Evolutionary conservation across 2,888 invertebrate species (phyloP), one percentile per base, ranked within the genome.

Genomic region (Rhamnusium bicolor): DNA sequence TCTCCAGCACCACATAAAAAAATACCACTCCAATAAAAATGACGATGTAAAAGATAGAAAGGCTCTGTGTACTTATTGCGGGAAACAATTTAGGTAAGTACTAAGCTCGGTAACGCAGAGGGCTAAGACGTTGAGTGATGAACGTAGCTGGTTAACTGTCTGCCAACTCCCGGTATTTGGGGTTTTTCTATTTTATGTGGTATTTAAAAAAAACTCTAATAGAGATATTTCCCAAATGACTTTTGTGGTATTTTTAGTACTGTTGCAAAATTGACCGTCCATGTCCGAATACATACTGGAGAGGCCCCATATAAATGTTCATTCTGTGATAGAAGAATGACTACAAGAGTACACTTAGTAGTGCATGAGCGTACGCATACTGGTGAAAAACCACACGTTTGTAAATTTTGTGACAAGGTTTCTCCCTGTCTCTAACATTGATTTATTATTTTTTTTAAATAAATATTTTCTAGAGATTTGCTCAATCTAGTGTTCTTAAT

Each of bases 361-460:
- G 78, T 81, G 2, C 86, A 87, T 61, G 84, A 84, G 69, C 76
- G 86, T 8, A 84, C 81, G 2, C 86, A 86, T 70, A 86, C 86
- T 1, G 85, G 85, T 0, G 85, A 85, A 69, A 81, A 80, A 69
- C 86, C 86, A 0, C 82, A 86, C 63, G 76, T 82, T 16, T 87
- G 87, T 73, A 79, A 80, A 53, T 73, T 85, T 40, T 87, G 87
- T 69, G 85, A 85, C 62, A 86, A 85, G 74, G 85, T 85, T 78
- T 18, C n/a, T n/a, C n/a, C n/a, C n/a, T n/a, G 62, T 27, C 46
- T 3, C 19, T 8, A 12, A n/a, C 14, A 53, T 49, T 49, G 29
- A 29, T 7, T 12, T 32, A 10, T 32, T 32, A 10, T 1, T 29
- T 29, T 29, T 29, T 32, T 32, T 0, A 32, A 32, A 24, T 27